phyloP scores from a whole-genome alignment of 2,113 vertebrate genomes.

The Grallaria varia region DNA sequence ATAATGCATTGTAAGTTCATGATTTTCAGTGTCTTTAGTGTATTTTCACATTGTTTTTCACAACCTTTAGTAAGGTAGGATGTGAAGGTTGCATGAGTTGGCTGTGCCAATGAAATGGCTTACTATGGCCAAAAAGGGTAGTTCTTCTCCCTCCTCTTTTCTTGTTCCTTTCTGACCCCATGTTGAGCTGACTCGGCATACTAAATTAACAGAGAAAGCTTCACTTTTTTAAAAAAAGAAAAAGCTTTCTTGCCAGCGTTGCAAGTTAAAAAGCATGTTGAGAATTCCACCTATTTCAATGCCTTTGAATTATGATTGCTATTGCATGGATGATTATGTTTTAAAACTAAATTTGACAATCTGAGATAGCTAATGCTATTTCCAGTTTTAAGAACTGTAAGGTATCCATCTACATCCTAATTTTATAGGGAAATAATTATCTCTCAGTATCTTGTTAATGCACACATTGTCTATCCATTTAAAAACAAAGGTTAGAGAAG shows the following conservation, averaged over 20 bases:
- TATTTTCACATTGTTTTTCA: background rate
- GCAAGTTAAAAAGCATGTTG: background rate
- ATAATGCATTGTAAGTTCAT: background rate
- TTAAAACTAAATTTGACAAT: background rate
- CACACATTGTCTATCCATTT: background rate
- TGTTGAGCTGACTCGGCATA: background rate
- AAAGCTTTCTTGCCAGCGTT: background rate
- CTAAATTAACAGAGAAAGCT: background rate
- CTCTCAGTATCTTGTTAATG: background rate
- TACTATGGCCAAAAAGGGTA: constrained; percentile 6
- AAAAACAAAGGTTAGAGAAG: background rate
- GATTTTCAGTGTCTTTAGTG: background rate
- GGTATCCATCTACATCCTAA: background rate
- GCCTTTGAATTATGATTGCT: background rate
- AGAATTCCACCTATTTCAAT: background rate
- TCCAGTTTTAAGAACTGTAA: background rate
- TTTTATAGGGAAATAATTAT: background rate
- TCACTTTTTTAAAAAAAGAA: background rate
- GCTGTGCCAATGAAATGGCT: background rate
- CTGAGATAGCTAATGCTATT: background rate
- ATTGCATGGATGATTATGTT: background rate
- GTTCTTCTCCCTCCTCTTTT: background rate
- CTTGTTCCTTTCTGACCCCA: constrained; percentile 8
- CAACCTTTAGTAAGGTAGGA: background rate
- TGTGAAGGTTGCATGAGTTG: background rate